Evolutionary conservation across 2,888 invertebrate genomes (phyloP), one percentile per base, ranked within the genome.

Genomic region (Macroteleia sp.): DNA sequence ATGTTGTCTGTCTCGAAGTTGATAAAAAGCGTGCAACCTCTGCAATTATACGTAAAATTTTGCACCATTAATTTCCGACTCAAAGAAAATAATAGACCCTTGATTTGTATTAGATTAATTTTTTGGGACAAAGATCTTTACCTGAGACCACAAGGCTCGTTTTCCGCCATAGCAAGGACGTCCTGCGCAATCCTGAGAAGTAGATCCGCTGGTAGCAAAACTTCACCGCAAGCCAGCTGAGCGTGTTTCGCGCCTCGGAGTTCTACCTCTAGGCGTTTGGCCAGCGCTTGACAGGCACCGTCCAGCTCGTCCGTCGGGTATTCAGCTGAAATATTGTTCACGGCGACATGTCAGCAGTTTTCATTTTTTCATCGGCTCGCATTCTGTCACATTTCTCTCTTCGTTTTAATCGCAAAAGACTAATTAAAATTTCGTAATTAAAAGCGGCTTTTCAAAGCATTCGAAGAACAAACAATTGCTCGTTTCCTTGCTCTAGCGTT

Each of bases 131-230:
- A n/a, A n/a, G n/a, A n/a, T 30, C n/a, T 28, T 84, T 79, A 92
- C 82, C 96, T 93, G 50, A 97, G 94, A 54, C 97, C 98, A 92
- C 97, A 97, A 14, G 97, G 97, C 92, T 98, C 97, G 56, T 95
- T 95, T 90, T 97, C 97, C 0, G 97, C 96, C 93, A 96, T 95
- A 62, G 94, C 93, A 57, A 97, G 93, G 76, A 97, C 95, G 90
- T 97, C 96, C 80, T 95, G 93, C 46, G 97, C 95, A 77, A 97
- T 95, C 81, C 95, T 93, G 81, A 95, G 94, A 67, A 97, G 93
- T 80, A 97, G 94, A 90, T 96, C 96, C 57, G 95, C 95, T 32
- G 97, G 97, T 83, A 97, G 93, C 81, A 97, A 93, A 66, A 97
- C 96, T 92, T 97, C 97, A 17, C 96, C 97, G 88, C 96, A 95